Percentiles rank a stretch among this genome's conserved stretches.
These are phyloP conservation scores for Acanthis flammea DNA, from an alignment of 2,797 vertebrate genomes.

Conservation along the genomic window DNA sequence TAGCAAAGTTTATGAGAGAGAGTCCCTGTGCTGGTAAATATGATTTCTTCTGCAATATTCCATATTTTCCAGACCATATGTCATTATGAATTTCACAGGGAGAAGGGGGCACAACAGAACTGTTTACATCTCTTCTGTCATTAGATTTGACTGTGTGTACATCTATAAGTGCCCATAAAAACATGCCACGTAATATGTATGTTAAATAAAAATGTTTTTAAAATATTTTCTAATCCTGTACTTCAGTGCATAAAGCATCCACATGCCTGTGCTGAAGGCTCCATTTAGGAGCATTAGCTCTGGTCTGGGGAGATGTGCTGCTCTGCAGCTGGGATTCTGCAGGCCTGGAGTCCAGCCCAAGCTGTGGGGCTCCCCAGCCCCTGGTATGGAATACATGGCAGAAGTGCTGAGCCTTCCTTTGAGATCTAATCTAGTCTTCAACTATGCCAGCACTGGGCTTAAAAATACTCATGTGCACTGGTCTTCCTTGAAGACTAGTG, in stretches of 20 bases:
- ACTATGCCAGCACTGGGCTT: neutral
- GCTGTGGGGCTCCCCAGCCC: neutral
- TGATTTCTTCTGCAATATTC: neutral
- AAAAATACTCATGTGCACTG: neutral
- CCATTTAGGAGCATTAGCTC: neutral
- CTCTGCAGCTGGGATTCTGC: neutral
- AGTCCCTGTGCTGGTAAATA: neutral
- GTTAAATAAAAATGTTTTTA: neutral
- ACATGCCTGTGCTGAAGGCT: neutral
- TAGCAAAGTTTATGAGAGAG: neutral
- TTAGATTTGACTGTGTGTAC: accelerated
- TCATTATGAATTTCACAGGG: neutral
- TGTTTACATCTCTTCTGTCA: neutral
- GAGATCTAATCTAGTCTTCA: neutral
- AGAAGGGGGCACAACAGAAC: neutral
- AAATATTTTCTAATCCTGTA: neutral
- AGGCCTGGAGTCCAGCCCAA: neutral
- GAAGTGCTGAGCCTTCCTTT: neutral
- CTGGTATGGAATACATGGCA: accelerated
- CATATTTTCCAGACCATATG: neutral
- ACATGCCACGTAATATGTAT: accelerated
- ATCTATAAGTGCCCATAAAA: neutral
- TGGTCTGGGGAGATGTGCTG: neutral
- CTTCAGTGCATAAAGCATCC: neutral
- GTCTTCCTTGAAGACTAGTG: neutral